phyloP scores from a whole-genome alignment of 2,888 invertebrate species.

The Scaptomyza polygonia region DNA sequence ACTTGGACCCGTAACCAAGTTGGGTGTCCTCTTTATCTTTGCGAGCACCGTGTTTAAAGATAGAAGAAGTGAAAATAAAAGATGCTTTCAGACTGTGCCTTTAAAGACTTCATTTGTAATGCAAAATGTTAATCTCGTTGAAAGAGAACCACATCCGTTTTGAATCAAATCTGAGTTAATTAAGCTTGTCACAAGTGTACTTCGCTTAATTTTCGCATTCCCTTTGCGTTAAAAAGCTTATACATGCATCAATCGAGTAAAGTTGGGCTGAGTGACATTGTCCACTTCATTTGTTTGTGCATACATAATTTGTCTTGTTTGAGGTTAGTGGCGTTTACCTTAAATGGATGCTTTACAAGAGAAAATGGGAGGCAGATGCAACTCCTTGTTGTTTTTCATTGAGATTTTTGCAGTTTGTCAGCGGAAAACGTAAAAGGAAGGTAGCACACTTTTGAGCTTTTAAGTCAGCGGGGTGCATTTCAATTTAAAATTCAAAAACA shows the following conservation, averaged over 20 bases:
- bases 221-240: constrained; percentile 1
- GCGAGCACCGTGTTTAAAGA: background rate
- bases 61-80: constrained; percentile 30
- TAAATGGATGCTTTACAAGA: constrained; percentile 22
- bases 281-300: constrained; percentile 61
- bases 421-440: constrained; percentile 40
- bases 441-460: constrained; percentile 35
- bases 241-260: background rate
- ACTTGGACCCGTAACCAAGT: constrained; percentile 21
- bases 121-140: constrained; percentile 20
- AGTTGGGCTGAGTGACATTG: constrained; percentile 34
- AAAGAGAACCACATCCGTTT: constrained; percentile 28
- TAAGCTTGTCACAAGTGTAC: constrained; percentile 56
- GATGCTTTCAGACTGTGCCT: constrained; percentile 20
- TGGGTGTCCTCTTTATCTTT: constrained; percentile 43
- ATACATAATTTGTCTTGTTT: constrained; percentile 62
- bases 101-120: constrained; percentile 41
- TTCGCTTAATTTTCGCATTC: constrained; percentile 3
- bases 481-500: constrained; percentile 67
- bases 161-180: constrained; percentile 66
- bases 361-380: constrained; percentile 19
- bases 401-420: constrained; percentile 35
- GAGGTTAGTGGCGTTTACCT: constrained; percentile 40
- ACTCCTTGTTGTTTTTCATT: background rate
- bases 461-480: constrained; percentile 56